A percentile compares a stretch with the other conserved stretches of the same genome.
These are phyloP conservation scores for Scatophagus argus DNA, from an alignment of 2,113 vertebrate genomes.

Conservation along the genomic window DNA sequence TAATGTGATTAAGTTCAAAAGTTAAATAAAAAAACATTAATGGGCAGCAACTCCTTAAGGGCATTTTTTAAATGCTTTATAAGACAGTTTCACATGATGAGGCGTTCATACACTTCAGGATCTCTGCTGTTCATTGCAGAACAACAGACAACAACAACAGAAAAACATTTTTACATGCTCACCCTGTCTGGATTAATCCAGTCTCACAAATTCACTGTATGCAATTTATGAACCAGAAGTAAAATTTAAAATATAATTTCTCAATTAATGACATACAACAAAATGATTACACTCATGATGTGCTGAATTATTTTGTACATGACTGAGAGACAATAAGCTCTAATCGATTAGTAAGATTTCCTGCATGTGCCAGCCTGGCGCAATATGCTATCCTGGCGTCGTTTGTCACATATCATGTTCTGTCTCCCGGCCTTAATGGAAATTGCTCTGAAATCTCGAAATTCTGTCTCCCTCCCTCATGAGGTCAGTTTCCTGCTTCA, in stretches of 20 bases:
- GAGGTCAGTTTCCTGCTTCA: constrained; percentile 76
- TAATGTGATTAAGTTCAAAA: not conserved
- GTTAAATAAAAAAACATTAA: constrained; percentile 2
- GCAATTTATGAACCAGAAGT: not conserved
- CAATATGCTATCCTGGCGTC: constrained; percentile 52
- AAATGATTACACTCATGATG: constrained; percentile 5
- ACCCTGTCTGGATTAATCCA: not conserved
- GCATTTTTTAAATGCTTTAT: too few relatives aligned
- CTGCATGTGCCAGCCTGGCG: constrained; percentile 18
- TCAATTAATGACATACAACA: not conserved
- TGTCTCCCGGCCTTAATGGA: constrained; percentile 69
- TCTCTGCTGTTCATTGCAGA: not conserved
- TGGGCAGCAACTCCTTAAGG: too few relatives aligned
- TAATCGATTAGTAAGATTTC: constrained; percentile 33
- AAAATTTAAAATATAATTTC: not conserved
- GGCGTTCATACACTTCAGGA: too few relatives aligned
- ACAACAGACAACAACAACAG: too few relatives aligned
- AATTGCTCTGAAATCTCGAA: constrained; percentile 76
- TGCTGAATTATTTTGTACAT: constrained; percentile 32
- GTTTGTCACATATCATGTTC: constrained; percentile 69
- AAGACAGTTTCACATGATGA: not conserved
- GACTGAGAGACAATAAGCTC: constrained; percentile 37
- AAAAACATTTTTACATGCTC: not conserved
- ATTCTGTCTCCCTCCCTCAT: constrained; percentile 63
- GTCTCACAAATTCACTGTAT: not conserved